Base-by-base conservation (phyloP, 2,797 vertebrate species). In the Oophaga sylvatica region DNA sequence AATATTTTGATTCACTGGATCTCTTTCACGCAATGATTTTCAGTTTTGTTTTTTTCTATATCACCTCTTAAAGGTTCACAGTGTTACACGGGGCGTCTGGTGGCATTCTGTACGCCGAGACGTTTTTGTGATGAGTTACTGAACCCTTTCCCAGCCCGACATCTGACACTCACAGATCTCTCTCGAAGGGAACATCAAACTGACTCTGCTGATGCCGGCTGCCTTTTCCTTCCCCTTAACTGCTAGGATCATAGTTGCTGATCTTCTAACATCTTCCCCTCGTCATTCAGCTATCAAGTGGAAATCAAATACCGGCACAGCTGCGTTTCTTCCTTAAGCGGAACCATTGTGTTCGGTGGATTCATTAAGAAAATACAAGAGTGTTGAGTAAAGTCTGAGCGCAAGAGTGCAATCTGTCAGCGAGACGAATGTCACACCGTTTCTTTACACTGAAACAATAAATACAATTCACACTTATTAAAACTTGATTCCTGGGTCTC, bases 111-210 rank as follows among this genome's bases (percentile, higher is more conserved):
- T 20, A 31, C 63, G 85, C 12, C 12, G 31, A 76, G 65, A 2
- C 63, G 59, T 59, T 65, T 71, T 84, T 76, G 48, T 83, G 73
- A 26, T n/a, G 41, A 62, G 80, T 70, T 78, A 65, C 62, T 77
- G 81, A 87, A 78, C 63, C 81, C 68, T 53, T 45, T 83, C 86
- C 17, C 71, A 60, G 73, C 53, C 60, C 77, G 86, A 41, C 80
- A 67, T 65, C 68, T 81, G 68, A 81, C 45, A 77, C 80, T 87
- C 60, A 76, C 60, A 76, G 62, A 60, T 73, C 82, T 60, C 81
- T 70, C 62, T 79, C 71, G 53, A 62, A 84, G 67, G 75, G 81
- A 83, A 79, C 73, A 88, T 88, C 75, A 88, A 79, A 70, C 73
- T 62, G 87, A 71, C 63, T 41, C 5, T 45, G 62, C 7, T 35